Percentiles rank a stretch among this genome's conserved stretches.
Conservation (phyloP, 2,797 vertebrate genomes). For the Nasua narica region DNA sequence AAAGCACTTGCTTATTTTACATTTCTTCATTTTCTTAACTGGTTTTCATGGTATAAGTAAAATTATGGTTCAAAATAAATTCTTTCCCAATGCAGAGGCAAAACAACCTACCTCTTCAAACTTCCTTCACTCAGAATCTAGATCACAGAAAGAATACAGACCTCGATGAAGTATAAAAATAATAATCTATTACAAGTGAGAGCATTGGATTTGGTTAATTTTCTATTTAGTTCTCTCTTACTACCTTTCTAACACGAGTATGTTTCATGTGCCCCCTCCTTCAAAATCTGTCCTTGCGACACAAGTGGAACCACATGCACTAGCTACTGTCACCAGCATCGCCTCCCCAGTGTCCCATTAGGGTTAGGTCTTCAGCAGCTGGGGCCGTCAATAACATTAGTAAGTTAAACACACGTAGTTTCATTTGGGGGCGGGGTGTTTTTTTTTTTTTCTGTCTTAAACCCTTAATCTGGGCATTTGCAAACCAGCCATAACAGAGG, state of each 20-base stretch:
- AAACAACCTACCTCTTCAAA: background rate
- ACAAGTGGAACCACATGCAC: background rate
- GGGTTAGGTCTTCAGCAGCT: constrained; percentile 23
- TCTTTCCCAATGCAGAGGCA: background rate
- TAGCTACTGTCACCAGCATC: background rate
- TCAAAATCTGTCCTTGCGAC: background rate
- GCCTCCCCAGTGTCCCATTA: background rate
- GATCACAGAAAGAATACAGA: background rate
- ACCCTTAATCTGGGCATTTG: constrained; percentile 61
- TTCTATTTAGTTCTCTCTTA: background rate
- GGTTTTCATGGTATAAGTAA: background rate
- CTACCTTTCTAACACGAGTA: background rate
- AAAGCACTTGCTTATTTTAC: background rate
- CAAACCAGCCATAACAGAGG: constrained; percentile 64
- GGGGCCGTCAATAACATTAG: constrained; percentile 44
- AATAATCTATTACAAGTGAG: background rate
- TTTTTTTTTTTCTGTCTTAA: constrained; percentile 11
- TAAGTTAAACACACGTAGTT: background rate
- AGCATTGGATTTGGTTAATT: background rate
- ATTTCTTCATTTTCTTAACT: background rate
- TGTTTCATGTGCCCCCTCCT: background rate
- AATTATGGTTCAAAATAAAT: background rate
- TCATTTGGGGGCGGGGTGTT: background rate
- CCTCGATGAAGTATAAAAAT: background rate
- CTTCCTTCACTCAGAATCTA: background rate